Percentiles rank a stretch among this genome's conserved stretches.
phyloP scores from a whole-genome alignment of 1,140 invertebrate genomes.

The Panagrolaimus sp. region DNA sequence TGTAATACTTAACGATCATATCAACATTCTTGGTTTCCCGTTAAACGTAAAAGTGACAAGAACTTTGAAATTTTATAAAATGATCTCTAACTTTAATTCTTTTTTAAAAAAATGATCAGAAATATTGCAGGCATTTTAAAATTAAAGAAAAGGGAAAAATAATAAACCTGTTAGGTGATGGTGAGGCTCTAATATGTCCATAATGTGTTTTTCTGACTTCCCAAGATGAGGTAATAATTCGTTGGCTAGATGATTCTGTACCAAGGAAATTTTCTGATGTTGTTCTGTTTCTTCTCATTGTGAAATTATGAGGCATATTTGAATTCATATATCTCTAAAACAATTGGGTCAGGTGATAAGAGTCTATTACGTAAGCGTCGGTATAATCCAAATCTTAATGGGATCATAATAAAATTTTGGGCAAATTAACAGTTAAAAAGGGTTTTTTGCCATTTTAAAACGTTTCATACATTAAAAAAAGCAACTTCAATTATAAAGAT shows the following conservation, averaged over 20 bases:
- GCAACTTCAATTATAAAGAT: too few relatives aligned
- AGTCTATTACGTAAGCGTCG: too few relatives aligned
- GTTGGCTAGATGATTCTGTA: slow-evolving; percentile 13
- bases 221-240: slow-evolving; percentile 11
- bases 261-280: slow-evolving; percentile 12
- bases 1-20: slow-evolving; percentile 8
- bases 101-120: background rate
- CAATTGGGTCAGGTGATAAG: too few relatives aligned
- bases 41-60: background rate
- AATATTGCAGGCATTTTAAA: background rate
- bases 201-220: slow-evolving; percentile 15
- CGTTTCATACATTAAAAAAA: too few relatives aligned
- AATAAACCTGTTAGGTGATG: slow-evolving; percentile 12
- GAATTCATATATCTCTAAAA: too few relatives aligned
- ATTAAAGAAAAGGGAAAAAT: background rate
- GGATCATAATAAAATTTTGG: too few relatives aligned
- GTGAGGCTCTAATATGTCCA: slow-evolving; percentile 12
- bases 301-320: too few relatives aligned
- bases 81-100: too few relatives aligned
- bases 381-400: too few relatives aligned
- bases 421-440: too few relatives aligned
- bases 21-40: background rate
- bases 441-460: too few relatives aligned
- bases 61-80: background rate
- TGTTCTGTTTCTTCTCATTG: background rate